Evolutionary conservation across 2,888 invertebrate genomes (phyloP), one percentile per base, ranked within the genome.

Genomic region (Phoronis australis): DNA sequence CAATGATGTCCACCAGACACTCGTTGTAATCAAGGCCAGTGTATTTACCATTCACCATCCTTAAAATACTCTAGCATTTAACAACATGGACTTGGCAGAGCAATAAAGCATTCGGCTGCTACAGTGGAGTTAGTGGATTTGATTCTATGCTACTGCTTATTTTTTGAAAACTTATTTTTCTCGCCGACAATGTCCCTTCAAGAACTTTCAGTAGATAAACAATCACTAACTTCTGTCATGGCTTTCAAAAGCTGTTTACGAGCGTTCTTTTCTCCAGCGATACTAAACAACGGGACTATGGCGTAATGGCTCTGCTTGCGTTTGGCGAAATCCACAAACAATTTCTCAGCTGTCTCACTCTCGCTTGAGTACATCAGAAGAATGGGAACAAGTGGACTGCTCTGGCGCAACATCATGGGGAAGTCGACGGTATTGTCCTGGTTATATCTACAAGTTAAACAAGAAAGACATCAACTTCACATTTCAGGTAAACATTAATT

Each of bases 161-260:
- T n/a, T n/a, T n/a, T n/a, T n/a, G n/a, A n/a, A n/a, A n/a, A n/a
- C n/a, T n/a, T n/a, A n/a, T n/a, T n/a, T n/a, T n/a, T n/a, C n/a
- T n/a, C n/a, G n/a, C n/a, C n/a, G n/a, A n/a, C n/a, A n/a, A n/a
- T n/a, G n/a, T n/a, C n/a, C n/a, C n/a, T n/a, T n/a, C n/a, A n/a
- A n/a, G n/a, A n/a, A 15, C 35, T 12, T 31, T 12, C 35, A 31
- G 15, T 12, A 31, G 9, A 31, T 31, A 31, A n/a, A n/a, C n/a
- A n/a, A n/a, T n/a, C n/a, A n/a, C n/a, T 43, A 54, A 73, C 73
- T 61, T 71, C 69, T 15, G 59, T 47, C 61, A 71, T 67, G 18
- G 61, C 71, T 54, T 67, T 69, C 47, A 62, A 62, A 43, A 75
- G 59, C 41, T 61, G 57, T 49, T 66, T 69, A 38, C 61, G 59